Conservation (phyloP, 2,888 invertebrate genomes). For the Azorinus chamasolen region DNA sequence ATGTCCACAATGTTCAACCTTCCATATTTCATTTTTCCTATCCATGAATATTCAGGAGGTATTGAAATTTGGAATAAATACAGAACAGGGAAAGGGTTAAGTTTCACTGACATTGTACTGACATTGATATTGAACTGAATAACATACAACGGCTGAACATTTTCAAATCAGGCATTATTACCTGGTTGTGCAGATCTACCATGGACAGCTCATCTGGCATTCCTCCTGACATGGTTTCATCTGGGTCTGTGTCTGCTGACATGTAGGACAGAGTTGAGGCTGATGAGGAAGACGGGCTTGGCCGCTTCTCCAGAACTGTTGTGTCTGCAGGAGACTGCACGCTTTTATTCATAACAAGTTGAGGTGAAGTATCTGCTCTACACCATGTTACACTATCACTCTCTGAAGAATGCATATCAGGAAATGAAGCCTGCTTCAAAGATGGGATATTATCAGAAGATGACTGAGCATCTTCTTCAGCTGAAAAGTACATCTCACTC, state of each 20-base stretch:
- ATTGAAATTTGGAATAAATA: too few species aligned
- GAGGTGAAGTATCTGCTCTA: conserved; percentile 18
- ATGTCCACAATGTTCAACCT: too few species aligned
- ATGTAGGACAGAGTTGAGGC: conserved; percentile 74
- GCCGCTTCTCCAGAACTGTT: conserved; percentile 50
- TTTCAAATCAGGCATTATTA: conserved; percentile 3
- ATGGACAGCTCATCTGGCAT: conserved; percentile 75
- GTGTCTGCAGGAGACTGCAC: conserved; percentile 20
- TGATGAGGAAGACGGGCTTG: conserved; percentile 54
- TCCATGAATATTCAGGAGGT: too few species aligned
- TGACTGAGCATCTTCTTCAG: conserved; percentile 91
- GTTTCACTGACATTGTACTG: too few species aligned
- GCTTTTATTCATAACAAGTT: conserved; percentile 20
- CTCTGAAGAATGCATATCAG: conserved; percentile 47
- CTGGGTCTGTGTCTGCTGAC: conserved; percentile 87
- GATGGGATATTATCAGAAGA: conserved; percentile 22
- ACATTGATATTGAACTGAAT: too few species aligned
- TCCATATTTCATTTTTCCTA: too few species aligned
- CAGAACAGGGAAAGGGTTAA: too few species aligned
- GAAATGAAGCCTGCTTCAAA: conserved; percentile 20
- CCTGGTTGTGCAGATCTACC: conserved; percentile 97
- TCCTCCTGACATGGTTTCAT: conserved; percentile 91
- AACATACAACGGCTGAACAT: too few species aligned
- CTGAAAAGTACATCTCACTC: conserved; percentile 95
- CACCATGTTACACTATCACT: conserved; percentile 50